Base-by-base conservation (phyloP, 2,113 vertebrate species). In the Dendrocopos noguchii region DNA sequence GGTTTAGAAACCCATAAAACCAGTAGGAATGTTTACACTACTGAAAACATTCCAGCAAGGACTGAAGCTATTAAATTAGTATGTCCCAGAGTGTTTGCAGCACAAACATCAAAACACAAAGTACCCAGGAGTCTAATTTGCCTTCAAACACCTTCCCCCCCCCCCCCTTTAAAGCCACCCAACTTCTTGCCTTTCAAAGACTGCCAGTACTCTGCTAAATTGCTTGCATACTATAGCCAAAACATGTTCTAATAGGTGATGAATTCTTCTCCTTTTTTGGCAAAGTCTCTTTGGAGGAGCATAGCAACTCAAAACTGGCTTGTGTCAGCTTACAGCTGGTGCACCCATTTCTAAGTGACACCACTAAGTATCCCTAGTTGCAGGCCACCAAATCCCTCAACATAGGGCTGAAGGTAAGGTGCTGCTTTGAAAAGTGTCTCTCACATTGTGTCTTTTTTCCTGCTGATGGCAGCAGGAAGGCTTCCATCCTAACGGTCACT, bases 221-320 rank as follows among this genome's bases (percentile, higher is more conserved):
- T 61, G 17, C 63, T 84, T 65, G 59, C 39, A 59, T 33, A 81
- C 22, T 50, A 65, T 29, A 87, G 80, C 55, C 70, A 87, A 81
- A 93, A 67, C 57, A 59, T 50, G 31, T 73, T 90, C 59, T 75
- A 90, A 90, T 64, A 87, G 63, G 80, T 89, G 46, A 70, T 55
- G 70, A 92, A 86, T 93, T 72, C 42, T 71, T 93, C 79, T 90
- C 68, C 86, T 95, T 95, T 84, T 90, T 90, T 93, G 42, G 85
- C 33, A 86, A 82, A 78, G 70, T 77, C 42, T 27, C 15, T 83
- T 94, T 27, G 31, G 66, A 73, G 36, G n/a, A 84, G 20, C 70
- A 70, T 13, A 80, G 42, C 65, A 93, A 47, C 53, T 71, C 42
- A 28, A 34, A 84, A 76, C 24, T 57, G 66, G 22, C 33, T 53